Conservation (phyloP, 1,140 invertebrate genomes). For the Aphaenogaster ashmeadi region DNA sequence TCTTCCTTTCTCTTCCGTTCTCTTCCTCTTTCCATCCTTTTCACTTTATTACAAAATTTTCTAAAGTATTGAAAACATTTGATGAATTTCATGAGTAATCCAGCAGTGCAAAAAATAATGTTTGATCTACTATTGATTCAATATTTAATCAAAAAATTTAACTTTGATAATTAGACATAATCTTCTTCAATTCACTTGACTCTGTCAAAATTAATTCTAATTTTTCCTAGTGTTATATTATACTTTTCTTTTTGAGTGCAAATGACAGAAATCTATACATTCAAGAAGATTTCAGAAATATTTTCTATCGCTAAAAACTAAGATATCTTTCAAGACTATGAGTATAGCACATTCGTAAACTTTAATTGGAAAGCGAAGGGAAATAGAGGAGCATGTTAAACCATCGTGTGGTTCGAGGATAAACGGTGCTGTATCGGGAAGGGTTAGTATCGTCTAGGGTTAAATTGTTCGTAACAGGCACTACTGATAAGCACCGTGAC, state of each 20-base stretch:
- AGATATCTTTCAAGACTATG: background rate
- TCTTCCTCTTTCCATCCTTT: background rate
- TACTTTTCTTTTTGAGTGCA: background rate
- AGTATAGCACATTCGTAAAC: background rate
- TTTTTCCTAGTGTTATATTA: background rate
- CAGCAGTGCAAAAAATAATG: background rate
- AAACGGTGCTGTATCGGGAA: background rate
- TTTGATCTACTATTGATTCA: background rate
- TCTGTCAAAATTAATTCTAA: background rate
- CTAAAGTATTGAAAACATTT: background rate
- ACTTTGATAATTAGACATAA: background rate
- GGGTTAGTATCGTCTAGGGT: background rate
- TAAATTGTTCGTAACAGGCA: conserved; percentile 7
- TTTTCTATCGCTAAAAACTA: background rate
- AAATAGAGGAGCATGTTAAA: background rate
- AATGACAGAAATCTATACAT: background rate
- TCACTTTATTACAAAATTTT: background rate
- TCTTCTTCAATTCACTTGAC: background rate
- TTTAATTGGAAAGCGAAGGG: background rate
- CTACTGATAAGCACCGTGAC: conserved; percentile 64
- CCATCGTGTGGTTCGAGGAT: background rate
- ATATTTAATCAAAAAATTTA: background rate
- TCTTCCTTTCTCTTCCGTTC: background rate
- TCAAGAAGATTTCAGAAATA: background rate
- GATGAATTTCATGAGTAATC: background rate